Evolutionary conservation across 1,140 invertebrate genomes (phyloP).

Genomic region (Neodiprion lecontei): DNA sequence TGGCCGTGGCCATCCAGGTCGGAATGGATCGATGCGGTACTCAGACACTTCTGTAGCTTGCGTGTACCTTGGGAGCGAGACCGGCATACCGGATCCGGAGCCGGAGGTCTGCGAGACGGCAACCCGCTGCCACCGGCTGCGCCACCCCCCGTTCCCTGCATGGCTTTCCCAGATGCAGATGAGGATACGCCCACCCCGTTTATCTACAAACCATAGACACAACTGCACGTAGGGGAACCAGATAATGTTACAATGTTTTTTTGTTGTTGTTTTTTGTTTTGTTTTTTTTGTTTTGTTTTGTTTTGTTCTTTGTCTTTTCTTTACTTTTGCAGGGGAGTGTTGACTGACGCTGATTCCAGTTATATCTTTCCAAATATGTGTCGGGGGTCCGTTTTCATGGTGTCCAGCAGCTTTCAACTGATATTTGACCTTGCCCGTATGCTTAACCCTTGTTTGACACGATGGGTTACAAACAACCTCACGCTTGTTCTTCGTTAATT

Average conservation of each 20-base stretch:
- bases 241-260: not conserved
- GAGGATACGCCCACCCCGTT: conserved; percentile 79
- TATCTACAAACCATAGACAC: conserved; percentile 68
- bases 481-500: too few species aligned
- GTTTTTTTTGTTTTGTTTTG: not conserved
- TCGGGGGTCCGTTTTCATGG: too few species aligned
- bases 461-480: too few species aligned
- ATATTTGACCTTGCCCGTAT: too few species aligned
- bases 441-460: too few species aligned
- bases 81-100: conserved; percentile 65
- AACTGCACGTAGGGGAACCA: conserved; percentile 6
- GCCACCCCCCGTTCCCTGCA: conserved; percentile 36
- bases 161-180: conserved; percentile 20
- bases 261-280: not conserved
- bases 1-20: conserved; percentile 65
- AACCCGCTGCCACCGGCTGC: conserved; percentile 40
- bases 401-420: too few species aligned
- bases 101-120: conserved; percentile 50
- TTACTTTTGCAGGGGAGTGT: too few species aligned
- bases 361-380: too few species aligned
- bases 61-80: conserved; percentile 90
- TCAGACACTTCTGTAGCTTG: conserved; percentile 86
- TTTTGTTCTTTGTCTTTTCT: too few species aligned
- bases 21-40: conserved; percentile 75
- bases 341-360: too few species aligned